Conservation (phyloP, 2,797 vertebrate species). For the Alectoris magna region DNA sequence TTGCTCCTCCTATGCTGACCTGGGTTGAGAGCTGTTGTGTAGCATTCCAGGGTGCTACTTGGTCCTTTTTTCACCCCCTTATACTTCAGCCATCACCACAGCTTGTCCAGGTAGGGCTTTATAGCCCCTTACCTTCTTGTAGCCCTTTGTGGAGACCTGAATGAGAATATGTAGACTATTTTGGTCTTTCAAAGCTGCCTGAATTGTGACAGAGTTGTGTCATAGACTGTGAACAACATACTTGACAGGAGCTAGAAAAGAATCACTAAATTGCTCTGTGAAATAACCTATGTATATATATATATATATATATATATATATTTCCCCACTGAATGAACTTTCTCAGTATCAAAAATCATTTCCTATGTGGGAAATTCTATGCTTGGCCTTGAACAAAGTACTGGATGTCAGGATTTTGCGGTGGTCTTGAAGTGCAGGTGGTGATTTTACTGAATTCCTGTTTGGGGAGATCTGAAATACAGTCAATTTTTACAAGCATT, state of each 20-base stretch:
- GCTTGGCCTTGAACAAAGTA: not conserved
- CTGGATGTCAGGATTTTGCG: not conserved
- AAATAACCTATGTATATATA: not conserved
- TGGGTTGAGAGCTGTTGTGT: not conserved
- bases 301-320: not conserved
- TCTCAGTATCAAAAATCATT: not conserved
- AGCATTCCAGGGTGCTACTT: not conserved
- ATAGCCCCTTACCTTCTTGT: not conserved
- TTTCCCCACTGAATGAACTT: not conserved
- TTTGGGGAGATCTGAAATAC: not conserved
- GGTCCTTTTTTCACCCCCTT: not conserved
- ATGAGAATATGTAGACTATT: not conserved
- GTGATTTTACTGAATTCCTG: not conserved
- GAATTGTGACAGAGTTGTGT: not conserved
- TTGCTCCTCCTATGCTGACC: not conserved
- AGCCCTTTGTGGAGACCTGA: not conserved
- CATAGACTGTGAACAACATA: not conserved
- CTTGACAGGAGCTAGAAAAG: not conserved
- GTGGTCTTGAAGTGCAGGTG: not conserved
- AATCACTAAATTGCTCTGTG: not conserved
- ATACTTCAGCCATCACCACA: not conserved
- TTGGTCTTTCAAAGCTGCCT: not conserved
- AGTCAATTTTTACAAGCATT: not conserved
- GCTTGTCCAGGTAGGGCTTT: too few relatives aligned
- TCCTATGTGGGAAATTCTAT: not conserved